Evolutionary conservation across 2,797 vertebrate species (phyloP).

Genomic region (Tadarida brasiliensis): DNA sequence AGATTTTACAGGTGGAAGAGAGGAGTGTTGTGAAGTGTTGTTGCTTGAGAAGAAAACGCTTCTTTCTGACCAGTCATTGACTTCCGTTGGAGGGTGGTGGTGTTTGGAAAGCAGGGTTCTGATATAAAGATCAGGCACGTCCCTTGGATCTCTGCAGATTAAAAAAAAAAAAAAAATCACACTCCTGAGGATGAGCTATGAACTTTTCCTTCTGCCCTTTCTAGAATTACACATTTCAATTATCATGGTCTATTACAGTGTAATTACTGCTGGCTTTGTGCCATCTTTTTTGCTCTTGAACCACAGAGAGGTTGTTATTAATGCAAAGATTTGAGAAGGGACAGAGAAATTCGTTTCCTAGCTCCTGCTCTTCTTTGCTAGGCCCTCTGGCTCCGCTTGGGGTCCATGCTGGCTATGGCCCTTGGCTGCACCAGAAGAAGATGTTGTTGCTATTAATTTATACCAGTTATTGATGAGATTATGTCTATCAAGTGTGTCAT

Average conservation of each 20-base stretch:
- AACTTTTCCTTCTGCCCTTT: not conserved
- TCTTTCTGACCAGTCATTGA: not conserved
- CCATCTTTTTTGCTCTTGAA: not conserved
- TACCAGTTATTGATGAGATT: not conserved
- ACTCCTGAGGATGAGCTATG: not conserved
- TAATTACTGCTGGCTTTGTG: not conserved
- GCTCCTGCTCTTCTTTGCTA: not conserved
- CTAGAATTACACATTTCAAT: not conserved
- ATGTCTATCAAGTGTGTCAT: constrained; percentile 48
- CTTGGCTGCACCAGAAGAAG: not conserved
- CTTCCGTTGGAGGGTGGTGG: not conserved
- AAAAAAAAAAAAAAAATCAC: not conserved
- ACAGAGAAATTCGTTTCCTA: not conserved
- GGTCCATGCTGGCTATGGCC: no score
- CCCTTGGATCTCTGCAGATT: not conserved
- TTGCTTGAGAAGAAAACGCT: not conserved
- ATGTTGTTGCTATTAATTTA: constrained; percentile 31
- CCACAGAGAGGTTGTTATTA: not conserved
- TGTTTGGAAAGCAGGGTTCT: not conserved
- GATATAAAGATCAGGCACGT: not conserved
- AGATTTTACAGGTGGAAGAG: not conserved
- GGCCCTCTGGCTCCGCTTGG: not conserved
- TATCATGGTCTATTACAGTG: not conserved
- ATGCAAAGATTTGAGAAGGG: not conserved
- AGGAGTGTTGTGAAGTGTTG: not conserved